A percentile compares a stretch with the other conserved stretches of the same genome.
phyloP scores from a whole-genome alignment of 1,140 invertebrate genomes.

The Gonatopus flavifemur region DNA sequence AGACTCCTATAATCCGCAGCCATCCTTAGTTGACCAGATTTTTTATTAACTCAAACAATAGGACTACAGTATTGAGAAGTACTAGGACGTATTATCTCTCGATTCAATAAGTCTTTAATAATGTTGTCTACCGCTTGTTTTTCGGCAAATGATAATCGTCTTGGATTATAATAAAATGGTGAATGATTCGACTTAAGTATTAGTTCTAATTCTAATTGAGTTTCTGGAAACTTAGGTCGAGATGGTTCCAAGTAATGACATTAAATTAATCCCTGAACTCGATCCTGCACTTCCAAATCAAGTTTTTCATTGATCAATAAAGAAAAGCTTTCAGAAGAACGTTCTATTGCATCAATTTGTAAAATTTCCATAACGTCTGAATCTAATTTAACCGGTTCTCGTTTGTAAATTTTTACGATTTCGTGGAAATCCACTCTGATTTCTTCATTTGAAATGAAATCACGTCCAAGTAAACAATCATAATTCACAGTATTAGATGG shows the following conservation, averaged over 20 bases:
- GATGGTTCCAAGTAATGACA: too few relatives aligned
- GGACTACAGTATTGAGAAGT: background rate
- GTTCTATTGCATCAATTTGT: background rate
- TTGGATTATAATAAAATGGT: background rate
- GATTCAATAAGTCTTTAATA: background rate
- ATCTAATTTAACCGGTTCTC: background rate
- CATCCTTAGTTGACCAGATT: background rate
- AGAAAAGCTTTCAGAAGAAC: background rate
- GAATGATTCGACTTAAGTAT: too few relatives aligned
- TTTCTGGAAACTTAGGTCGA: too few relatives aligned
- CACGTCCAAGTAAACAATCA: background rate
- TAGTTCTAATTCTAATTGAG: too few relatives aligned
- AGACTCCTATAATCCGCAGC: background rate
- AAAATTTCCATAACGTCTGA: background rate
- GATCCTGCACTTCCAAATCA: background rate
- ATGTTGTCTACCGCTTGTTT: background rate
- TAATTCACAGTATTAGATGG: background rate
- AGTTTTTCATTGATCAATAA: background rate
- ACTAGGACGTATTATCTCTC: background rate
- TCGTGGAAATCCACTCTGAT: background rate
- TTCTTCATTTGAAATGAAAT: background rate
- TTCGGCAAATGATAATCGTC: background rate
- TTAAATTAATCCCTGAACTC: too few relatives aligned
- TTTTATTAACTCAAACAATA: background rate
- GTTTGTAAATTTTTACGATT: background rate